Percentiles rank a stretch among this genome's conserved stretches.
Evolutionary conservation across 2,113 vertebrate species (phyloP).

Genomic region (Dendropsophus ebraccatus): DNA sequence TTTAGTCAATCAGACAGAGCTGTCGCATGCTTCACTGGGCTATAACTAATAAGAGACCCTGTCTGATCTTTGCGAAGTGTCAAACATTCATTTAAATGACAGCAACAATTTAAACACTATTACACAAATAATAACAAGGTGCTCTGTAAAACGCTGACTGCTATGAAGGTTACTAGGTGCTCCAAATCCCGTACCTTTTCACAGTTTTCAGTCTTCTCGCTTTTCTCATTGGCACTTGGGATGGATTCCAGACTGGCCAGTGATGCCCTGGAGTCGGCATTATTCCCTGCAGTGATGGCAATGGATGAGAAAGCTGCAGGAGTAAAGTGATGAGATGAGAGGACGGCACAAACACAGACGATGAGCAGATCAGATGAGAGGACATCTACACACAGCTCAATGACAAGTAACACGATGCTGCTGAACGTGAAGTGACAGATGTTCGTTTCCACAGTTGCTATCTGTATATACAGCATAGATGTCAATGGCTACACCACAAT

Average conservation of each 20-base stretch:
- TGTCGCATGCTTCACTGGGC: too few species aligned
- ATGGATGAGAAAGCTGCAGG: constrained; percentile 94
- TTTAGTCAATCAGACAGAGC: too few species aligned
- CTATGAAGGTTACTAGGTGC: neutral
- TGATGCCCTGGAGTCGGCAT: constrained; percentile 92
- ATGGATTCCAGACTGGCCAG: constrained; percentile 97
- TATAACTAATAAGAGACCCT: too few species aligned
- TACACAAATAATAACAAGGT: neutral
- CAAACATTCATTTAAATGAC: too few species aligned
- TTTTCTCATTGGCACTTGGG: constrained; percentile 93
- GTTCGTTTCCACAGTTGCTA: neutral
- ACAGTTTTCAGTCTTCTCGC: constrained; percentile 92
- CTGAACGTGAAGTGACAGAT: neutral
- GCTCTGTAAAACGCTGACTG: neutral
- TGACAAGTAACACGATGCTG: neutral
- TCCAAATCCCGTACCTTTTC: constrained; percentile 82
- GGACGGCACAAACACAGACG: constrained; percentile 8
- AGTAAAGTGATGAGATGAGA: constrained; percentile 46
- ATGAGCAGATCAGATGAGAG: constrained; percentile 22
- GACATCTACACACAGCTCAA: neutral
- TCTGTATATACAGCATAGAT: neutral
- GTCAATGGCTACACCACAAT: neutral
- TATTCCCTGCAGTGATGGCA: constrained; percentile 93
- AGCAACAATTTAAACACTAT: neutral
- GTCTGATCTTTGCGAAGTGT: too few species aligned